A percentile compares a stretch with the other conserved stretches of the same genome.
Conservation (phyloP, 1,140 invertebrate species). For the Atopsyche davidsoni region DNA sequence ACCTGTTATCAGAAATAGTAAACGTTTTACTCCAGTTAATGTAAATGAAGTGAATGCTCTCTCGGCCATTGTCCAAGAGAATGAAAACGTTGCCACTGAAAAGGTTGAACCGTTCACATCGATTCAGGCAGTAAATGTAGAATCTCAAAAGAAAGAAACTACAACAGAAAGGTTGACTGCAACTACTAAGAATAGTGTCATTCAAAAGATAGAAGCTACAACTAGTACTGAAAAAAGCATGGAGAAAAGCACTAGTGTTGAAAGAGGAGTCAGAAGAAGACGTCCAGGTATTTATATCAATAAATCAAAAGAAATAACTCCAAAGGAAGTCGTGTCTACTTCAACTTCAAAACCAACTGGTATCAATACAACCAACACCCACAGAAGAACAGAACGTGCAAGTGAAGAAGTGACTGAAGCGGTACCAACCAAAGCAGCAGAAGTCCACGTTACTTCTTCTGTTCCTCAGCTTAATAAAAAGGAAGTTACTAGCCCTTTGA, state of each 20-base stretch:
- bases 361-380: slow-evolving; percentile 4
- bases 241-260: slow-evolving; percentile 25
- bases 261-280: slow-evolving; percentile 27
- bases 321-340: too few relatives aligned
- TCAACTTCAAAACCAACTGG: slow-evolving; percentile 1
- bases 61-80: slow-evolving; percentile 11
- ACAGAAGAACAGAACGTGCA: slow-evolving; percentile 23
- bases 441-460: not conserved
- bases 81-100: slow-evolving; percentile 20
- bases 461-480: slow-evolving; percentile 3
- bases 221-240: slow-evolving; percentile 32
- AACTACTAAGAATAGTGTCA: not conserved
- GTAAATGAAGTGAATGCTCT: slow-evolving; percentile 26
- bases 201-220: slow-evolving; percentile 17
- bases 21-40: slow-evolving; percentile 24
- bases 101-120: slow-evolving; percentile 5
- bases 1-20: slow-evolving; percentile 13
- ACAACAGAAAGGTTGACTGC: too few relatives aligned
- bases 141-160: not conserved
- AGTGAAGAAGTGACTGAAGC: slow-evolving; percentile 23
- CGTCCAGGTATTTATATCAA: slow-evolving; percentile 11
- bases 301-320: slow-evolving; percentile 12
- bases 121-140: slow-evolving; percentile 10
- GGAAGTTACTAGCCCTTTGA: slow-evolving; percentile 9
- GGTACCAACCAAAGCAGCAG: not conserved